phyloP scores from a whole-genome alignment of 1,140 invertebrate species.

The Harlomillsia oculata region DNA sequence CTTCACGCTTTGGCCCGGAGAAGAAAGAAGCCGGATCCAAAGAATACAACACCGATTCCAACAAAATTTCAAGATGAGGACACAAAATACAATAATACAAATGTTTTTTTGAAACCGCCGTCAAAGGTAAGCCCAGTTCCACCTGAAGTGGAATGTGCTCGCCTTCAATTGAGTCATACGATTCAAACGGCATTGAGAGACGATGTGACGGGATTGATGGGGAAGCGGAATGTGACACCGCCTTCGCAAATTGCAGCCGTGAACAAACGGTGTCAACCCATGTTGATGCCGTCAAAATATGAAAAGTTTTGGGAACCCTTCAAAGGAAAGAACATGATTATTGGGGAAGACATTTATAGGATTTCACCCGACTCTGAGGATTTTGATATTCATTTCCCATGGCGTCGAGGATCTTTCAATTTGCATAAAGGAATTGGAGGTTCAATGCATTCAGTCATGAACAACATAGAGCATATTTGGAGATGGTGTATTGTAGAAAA shows the following conservation, averaged over 20 bases:
- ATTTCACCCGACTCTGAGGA: conserved; percentile 56
- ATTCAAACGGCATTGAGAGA: conserved; percentile 70
- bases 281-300: conserved; percentile 41
- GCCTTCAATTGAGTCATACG: conserved; percentile 68
- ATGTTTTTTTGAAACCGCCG: conserved; percentile 55
- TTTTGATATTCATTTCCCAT: conserved; percentile 83
- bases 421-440: conserved; percentile 71
- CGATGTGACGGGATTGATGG: conserved; percentile 48
- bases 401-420: conserved; percentile 75
- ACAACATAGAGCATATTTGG: conserved; percentile 82
- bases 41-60: neutral
- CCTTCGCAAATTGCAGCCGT: conserved; percentile 77
- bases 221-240: conserved; percentile 60
- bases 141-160: conserved; percentile 66
- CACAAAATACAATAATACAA: no score
- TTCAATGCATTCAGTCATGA: conserved; percentile 67
- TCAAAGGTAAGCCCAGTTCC: conserved; percentile 1
- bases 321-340: conserved; percentile 47
- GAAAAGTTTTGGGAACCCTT: conserved; percentile 5
- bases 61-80: neutral
- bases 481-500: conserved; percentile 62
- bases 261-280: conserved; percentile 63
- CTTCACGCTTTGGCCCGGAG: conserved; percentile 77
- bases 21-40: conserved; percentile 38
- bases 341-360: conserved; percentile 62